Evolutionary conservation across 2,888 invertebrate genomes (phyloP).

Genomic region (Pseudococcus jackbeardsleyi): DNA sequence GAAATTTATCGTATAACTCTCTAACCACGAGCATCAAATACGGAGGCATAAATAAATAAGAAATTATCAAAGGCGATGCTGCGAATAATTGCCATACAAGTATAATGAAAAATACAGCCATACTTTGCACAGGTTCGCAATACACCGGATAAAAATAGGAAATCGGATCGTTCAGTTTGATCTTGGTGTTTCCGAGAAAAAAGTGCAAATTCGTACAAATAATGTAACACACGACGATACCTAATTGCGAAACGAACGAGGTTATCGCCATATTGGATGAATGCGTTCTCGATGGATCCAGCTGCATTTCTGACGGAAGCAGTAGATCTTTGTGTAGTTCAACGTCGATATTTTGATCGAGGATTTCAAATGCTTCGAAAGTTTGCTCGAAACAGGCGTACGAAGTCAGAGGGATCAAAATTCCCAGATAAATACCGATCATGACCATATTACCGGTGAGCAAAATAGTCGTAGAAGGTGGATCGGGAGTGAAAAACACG

Average conservation of each 20-base stretch:
- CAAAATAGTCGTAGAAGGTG: not conserved
- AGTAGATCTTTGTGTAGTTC: not conserved
- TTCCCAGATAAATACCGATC: not conserved
- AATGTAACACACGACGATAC: not conserved
- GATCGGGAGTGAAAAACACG: not conserved
- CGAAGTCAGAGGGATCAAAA: not conserved
- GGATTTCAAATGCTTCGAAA: not conserved
- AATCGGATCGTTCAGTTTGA: not conserved
- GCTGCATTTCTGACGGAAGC: not conserved
- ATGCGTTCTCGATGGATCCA: not conserved
- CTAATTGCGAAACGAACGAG: not conserved
- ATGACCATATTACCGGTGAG: not conserved
- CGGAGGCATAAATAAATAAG: not conserved
- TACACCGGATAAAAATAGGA: constrained; percentile 1
- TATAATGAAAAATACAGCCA: not conserved
- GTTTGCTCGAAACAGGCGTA: not conserved
- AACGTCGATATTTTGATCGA: not conserved
- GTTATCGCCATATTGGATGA: not conserved
- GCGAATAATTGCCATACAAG: not conserved
- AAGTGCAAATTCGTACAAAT: not conserved
- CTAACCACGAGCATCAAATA: not conserved
- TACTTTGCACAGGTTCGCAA: not conserved
- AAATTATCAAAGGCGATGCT: not conserved
- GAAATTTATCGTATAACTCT: not conserved
- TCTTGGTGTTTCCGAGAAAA: not conserved